Conservation (phyloP, 2,888 invertebrate genomes). For the Yponomeuta sedellus region DNA sequence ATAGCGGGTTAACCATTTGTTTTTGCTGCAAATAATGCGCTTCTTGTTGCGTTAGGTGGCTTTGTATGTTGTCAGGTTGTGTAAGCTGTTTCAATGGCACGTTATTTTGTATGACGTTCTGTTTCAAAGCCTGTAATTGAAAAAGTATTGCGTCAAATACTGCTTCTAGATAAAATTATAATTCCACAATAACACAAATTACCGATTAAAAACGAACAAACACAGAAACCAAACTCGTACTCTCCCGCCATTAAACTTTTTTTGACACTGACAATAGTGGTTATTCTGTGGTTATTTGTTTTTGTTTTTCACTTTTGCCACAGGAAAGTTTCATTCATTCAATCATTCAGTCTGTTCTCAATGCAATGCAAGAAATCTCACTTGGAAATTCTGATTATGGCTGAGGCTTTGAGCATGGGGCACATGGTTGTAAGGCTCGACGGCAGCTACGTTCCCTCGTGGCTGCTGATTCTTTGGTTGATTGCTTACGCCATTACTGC, state of each 20-base stretch:
- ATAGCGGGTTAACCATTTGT: slow-evolving; percentile 68
- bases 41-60: slow-evolving; percentile 66
- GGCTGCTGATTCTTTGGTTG: slow-evolving; percentile 75
- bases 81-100: slow-evolving; percentile 73
- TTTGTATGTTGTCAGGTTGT: slow-evolving; percentile 67
- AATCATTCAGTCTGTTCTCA: neutral
- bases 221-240: neutral
- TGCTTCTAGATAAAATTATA: too few species aligned
- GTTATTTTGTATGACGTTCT: slow-evolving; percentile 69
- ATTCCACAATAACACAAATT: too few species aligned
- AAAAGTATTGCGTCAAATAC: neutral
- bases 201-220: neutral
- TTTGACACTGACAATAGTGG: too few species aligned
- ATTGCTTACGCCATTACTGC: slow-evolving; percentile 41
- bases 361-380: slow-evolving; percentile 25
- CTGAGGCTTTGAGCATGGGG: slow-evolving; percentile 78
- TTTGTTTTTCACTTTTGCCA: neutral
- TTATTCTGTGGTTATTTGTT: neutral
- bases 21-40: slow-evolving; percentile 74
- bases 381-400: slow-evolving; percentile 67
- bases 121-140: slow-evolving; percentile 60
- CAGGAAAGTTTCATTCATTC: neutral
- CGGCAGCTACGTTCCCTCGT: slow-evolving; percentile 89
- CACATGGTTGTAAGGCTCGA: slow-evolving; percentile 92
- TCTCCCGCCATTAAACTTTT: neutral